Percentiles rank a stretch among this genome's conserved stretches.
phyloP scores from a whole-genome alignment of 1,140 invertebrate species.

The Venustaconcha ellipsiformis region DNA sequence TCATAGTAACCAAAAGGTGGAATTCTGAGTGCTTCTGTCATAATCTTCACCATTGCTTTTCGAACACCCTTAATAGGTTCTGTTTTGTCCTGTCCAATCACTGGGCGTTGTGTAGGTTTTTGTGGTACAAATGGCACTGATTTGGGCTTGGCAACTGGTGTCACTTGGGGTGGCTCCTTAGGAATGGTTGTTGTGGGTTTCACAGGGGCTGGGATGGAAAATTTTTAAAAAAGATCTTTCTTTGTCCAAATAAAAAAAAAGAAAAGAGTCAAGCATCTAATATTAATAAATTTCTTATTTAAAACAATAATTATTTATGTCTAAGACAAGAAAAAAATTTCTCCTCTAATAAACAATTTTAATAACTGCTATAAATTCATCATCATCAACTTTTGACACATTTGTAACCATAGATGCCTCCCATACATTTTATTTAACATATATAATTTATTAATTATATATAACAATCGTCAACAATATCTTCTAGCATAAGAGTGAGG shows the following conservation, averaged over 20 bases:
- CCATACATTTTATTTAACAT: too few species aligned
- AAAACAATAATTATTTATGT: neutral
- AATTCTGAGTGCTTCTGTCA: constrained; percentile 86
- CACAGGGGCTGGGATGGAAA: constrained; percentile 11
- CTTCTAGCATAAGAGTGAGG: too few species aligned
- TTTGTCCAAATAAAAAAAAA: too few species aligned
- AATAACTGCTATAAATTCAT: constrained; percentile 1
- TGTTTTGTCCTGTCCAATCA: constrained; percentile 60
- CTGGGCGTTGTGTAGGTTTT: constrained; percentile 13
- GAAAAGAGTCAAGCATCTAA: constrained; percentile 8
- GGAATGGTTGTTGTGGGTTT: constrained; percentile 13
- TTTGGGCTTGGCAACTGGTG: constrained; percentile 28
- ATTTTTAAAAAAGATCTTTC: neutral
- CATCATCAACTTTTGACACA: too few species aligned
- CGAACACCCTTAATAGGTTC: constrained; percentile 79
- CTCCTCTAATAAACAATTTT: neutral
- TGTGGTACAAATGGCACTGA: constrained; percentile 18
- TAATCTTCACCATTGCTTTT: constrained; percentile 96
- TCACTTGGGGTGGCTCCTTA: constrained; percentile 13
- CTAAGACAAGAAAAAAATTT: neutral
- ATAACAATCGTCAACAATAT: too few species aligned
- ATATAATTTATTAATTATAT: too few species aligned
- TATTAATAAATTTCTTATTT: neutral
- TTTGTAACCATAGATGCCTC: too few species aligned
- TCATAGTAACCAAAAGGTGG: constrained; percentile 74